Conservation (phyloP, 2,113 vertebrate species). For the Gallinago jamesoni region DNA sequence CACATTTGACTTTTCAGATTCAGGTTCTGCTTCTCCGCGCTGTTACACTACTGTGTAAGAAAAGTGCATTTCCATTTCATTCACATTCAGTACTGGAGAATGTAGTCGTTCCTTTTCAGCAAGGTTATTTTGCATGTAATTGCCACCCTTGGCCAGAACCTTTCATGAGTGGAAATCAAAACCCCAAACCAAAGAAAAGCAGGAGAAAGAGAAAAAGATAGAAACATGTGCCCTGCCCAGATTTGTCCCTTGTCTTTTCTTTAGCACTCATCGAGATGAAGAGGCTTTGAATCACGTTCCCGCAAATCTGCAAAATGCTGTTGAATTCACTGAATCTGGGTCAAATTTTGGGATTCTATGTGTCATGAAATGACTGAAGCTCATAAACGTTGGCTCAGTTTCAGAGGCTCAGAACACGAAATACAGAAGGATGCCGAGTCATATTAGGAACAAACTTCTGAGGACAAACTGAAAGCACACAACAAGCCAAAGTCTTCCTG, state of each 20-base stretch:
- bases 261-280: background rate
- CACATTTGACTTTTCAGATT: background rate
- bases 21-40: background rate
- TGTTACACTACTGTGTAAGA: background rate
- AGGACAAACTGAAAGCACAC: constrained; percentile 8
- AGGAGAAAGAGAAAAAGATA: background rate
- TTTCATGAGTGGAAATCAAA: background rate
- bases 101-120: background rate
- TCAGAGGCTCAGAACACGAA: background rate
- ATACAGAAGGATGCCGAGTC: background rate
- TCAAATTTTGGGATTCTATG: background rate
- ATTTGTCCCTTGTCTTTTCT: background rate
- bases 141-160: background rate
- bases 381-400: background rate
- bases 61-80: background rate
- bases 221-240: background rate
- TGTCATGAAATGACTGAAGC: background rate
- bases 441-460: background rate
- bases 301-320: background rate
- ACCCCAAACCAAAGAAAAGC: background rate
- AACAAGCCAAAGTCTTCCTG: background rate
- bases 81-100: background rate
- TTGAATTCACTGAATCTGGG: background rate
- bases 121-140: background rate
- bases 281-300: background rate